phyloP scores from a whole-genome alignment of 2,113 vertebrate species.

The Nymphicus hollandicus region DNA sequence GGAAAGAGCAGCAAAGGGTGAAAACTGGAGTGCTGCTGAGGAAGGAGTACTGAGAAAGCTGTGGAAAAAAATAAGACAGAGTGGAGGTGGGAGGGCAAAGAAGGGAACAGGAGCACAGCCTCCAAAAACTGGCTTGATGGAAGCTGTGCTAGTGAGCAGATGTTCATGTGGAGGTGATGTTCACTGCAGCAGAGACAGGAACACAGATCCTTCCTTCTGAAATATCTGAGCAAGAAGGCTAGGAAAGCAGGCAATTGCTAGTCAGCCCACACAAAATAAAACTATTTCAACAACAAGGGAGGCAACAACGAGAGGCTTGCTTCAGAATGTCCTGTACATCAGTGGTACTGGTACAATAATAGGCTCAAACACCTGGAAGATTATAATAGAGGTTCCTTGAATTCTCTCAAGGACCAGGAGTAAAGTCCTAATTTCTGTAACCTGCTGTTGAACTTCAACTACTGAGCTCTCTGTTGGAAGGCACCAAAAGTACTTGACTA shows the following conservation, averaged over 20 bases:
- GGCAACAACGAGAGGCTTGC: background rate
- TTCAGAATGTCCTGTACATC: background rate
- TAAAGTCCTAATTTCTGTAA: background rate
- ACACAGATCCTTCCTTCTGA: background rate
- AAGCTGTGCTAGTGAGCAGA: background rate
- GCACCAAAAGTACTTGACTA: background rate
- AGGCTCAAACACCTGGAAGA: background rate
- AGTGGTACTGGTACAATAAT: background rate
- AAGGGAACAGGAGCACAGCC: background rate
- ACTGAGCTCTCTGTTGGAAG: background rate
- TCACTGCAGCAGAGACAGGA: background rate
- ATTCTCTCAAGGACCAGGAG: background rate
- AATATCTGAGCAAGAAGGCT: background rate
- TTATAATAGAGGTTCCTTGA: background rate
- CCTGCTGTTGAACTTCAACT: background rate
- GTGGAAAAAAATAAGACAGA: background rate
- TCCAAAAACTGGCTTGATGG: background rate
- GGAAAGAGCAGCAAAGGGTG: background rate
- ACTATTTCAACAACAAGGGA: background rate
- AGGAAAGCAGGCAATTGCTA: background rate
- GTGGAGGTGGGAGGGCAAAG: background rate
- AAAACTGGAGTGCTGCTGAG: background rate
- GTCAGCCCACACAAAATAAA: background rate
- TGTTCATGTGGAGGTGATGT: background rate
- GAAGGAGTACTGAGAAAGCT: background rate